Evolutionary conservation across 2,888 invertebrate species (phyloP), one percentile per base, ranked within the genome.

Genomic region (Crocallis elinguaria): DNA sequence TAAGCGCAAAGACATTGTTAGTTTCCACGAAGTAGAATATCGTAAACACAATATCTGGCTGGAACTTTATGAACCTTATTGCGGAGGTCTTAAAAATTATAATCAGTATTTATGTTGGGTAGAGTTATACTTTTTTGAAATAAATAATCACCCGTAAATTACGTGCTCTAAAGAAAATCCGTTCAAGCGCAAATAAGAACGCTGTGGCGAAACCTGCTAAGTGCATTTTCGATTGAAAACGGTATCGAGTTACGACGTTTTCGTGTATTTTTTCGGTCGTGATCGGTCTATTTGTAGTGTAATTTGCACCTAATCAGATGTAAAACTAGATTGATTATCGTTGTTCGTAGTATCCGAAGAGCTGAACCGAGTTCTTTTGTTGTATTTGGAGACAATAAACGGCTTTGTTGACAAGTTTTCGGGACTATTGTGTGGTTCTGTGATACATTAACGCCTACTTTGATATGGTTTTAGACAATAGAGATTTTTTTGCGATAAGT

Each of bases 241-340:
- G 9, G 14, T 11, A n/a, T 25, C 23, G 2, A 66, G 52, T 58
- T 75, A 60, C 8, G 62, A 19, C 62, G 21, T 62, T 70, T 66
- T 70, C 29, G 16, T 19, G 5, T 12, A 3, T 25, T 50, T 63
- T 72, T 64, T 43, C 49, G 67, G 68, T 89, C 91, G 91, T 91
- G 89, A 90, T 86, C 74, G 67, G 77, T 82, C 84, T 86, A 87
- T 90, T 88, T 88, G 86, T 86, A 84, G 82, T 85, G 86, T 88
- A 85, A 88, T 90, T 90, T 89, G 86, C 88, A 88, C 88, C 83
- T 88, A 88, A 89, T 91, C 83, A 82, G 82, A 85, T 88, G 84
- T 86, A 82, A 86, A 85, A 86, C 86, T 87, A 86, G 88, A 91
- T 89, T 88, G 86, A 89, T 88, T 88, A 85, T 88, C 79, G 75